These are phyloP conservation scores for Tragulus kanchil DNA, from an alignment of 2,113 vertebrate species.

Conservation along the genomic window DNA sequence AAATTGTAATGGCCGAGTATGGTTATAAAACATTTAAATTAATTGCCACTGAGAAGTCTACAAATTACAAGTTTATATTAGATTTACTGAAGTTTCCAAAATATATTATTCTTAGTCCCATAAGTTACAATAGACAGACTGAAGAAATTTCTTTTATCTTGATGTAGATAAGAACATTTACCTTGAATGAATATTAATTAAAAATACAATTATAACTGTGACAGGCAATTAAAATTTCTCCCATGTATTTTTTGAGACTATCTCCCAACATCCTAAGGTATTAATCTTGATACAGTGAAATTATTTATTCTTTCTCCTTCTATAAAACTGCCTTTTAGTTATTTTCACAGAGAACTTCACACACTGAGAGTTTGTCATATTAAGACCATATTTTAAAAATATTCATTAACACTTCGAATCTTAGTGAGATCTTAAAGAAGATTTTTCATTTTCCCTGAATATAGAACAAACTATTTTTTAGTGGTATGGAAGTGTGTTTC, in stretches of 20 bases:
- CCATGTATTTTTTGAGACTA: slow-evolving; percentile 50
- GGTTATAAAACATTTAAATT: not conserved
- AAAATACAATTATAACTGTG: slow-evolving; percentile 52
- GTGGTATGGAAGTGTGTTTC: slow-evolving; percentile 27
- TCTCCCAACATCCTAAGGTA: slow-evolving; percentile 1
- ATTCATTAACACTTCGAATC: slow-evolving; percentile 38
- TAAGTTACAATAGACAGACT: not conserved
- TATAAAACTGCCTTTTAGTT: slow-evolving; percentile 1
- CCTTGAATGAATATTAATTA: slow-evolving; percentile 51
- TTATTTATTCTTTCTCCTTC: slow-evolving; percentile 8
- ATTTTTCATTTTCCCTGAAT: not conserved
- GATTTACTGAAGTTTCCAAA: not conserved
- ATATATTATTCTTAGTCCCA: not conserved
- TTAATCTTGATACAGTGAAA: slow-evolving; percentile 2
- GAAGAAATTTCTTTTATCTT: slow-evolving; percentile 13
- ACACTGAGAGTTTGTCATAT: not conserved
- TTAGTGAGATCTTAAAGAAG: slow-evolving; percentile 1
- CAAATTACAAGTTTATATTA: slow-evolving; percentile 19
- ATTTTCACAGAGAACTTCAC: not conserved
- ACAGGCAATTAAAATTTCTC: slow-evolving; percentile 11
- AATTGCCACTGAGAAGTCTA: slow-evolving; percentile 68
- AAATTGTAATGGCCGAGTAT: not conserved
- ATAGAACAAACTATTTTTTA: slow-evolving; percentile 60
- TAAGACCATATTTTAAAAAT: slow-evolving; percentile 14
- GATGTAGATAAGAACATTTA: slow-evolving; percentile 21